Evolutionary conservation across 2,797 vertebrate species (phyloP).

Genomic region (Numenius phaeopus): DNA sequence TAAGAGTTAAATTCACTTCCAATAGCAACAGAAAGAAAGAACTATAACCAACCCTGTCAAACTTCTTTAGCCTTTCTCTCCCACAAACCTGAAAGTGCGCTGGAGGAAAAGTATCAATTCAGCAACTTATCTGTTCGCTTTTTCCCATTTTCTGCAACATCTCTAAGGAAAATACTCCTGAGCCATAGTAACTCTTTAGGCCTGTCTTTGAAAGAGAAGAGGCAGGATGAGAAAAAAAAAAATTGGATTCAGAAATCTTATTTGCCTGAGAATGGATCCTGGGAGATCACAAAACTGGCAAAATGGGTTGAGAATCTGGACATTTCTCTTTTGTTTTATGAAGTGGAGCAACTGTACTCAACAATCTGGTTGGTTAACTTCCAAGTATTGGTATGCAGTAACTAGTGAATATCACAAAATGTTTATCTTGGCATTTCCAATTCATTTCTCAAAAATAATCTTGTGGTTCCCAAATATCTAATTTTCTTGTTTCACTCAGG

Average conservation of each 20-base stretch:
- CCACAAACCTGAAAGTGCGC: not conserved
- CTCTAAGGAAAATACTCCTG: not conserved
- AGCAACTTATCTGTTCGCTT: not conserved
- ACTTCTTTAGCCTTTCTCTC: not conserved
- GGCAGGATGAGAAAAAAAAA: not conserved
- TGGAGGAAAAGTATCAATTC: not conserved
- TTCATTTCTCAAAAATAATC: not conserved
- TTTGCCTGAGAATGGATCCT: not conserved
- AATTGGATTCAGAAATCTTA: not conserved
- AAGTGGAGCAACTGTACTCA: not conserved
- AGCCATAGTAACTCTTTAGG: not conserved
- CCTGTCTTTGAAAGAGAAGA: not conserved
- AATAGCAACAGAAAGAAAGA: not conserved
- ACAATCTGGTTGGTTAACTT: not conserved
- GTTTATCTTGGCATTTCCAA: not conserved
- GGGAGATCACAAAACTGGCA: not conserved
- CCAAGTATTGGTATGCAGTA: fast-evolving
- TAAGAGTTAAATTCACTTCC: not conserved
- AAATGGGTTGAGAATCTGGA: not conserved
- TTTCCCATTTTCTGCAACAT: not conserved
- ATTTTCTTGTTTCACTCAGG: not conserved
- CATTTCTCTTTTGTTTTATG: not conserved
- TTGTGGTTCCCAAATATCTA: not conserved
- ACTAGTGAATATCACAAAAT: not conserved
- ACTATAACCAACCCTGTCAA: not conserved